Evolutionary conservation across 2,888 invertebrate species (phyloP), one percentile per base, ranked within the genome.

Genomic region (Unio pictorum): DNA sequence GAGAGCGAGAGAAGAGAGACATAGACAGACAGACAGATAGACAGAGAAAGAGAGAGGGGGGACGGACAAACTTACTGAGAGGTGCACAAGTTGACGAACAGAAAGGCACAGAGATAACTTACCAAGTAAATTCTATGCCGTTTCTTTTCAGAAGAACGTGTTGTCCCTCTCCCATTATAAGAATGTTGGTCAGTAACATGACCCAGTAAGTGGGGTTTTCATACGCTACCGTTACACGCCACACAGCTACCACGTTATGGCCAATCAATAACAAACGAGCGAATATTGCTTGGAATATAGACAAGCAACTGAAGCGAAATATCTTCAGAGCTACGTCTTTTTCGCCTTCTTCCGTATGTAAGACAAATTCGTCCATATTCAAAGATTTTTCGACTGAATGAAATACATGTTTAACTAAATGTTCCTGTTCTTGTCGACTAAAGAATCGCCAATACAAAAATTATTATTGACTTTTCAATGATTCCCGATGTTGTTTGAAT

Each of bases 71-170:
- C 11, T 45, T 45, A 60, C 4, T 55, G n/a, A 62, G 5, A 30
- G 28, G 66, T 26, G 11, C 28, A 54, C 11, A 55, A 57, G 45
- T 45, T 5, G 18, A n/a, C 15, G 30, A 62, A 72, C 17, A 69
- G 64, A 68, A 54, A 59, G 58, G 59, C 54, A 60, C 18, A 66
- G 45, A 55, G 28, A 55, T 45, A 55, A 75, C 82, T 72, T 71
- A 84, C 84, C 96, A 96, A 91, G 96, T 96, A 94, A 96, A 95
- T 90, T 97, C 97, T 84, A 96, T 95, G 81, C 94, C 96, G 76
- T 95, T 94, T 87, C 96, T 95, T 78, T 96, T 95, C 23, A 95
- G 94, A 54, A 97, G 91, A 0, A 96, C 96, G 88, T 96, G 95
- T 75, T 95, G 92, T 3, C 95, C 96, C 91, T 97, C 97, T 85